phyloP scores from a whole-genome alignment of 2,888 invertebrate species.

The Atrina japonica region DNA sequence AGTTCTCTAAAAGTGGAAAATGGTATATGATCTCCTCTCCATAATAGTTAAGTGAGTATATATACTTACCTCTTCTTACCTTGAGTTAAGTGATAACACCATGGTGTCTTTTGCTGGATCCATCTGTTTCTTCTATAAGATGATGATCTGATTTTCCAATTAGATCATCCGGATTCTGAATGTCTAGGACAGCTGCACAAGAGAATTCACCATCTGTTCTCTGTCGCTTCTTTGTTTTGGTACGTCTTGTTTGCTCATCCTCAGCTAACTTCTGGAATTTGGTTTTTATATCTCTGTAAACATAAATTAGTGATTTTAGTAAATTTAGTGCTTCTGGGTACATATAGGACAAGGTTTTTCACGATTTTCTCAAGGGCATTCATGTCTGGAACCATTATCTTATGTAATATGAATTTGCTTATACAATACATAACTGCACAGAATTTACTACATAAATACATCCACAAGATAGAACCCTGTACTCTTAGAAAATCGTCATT shows the following conservation, averaged over 20 bases:
- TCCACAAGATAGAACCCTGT: too few species aligned
- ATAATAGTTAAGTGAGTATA: not conserved
- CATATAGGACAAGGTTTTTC: conserved; percentile 6
- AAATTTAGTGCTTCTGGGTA: not conserved
- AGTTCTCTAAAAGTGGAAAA: conserved; percentile 1
- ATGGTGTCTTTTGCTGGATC: conserved; percentile 12
- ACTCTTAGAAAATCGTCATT: too few species aligned
- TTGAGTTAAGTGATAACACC: not conserved
- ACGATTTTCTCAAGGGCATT: too few species aligned
- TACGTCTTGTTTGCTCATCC: not conserved
- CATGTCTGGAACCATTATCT: too few species aligned
- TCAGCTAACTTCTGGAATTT: conserved; percentile 15
- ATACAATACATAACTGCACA: too few species aligned
- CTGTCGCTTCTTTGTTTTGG: conserved; percentile 7
- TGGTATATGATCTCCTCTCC: not conserved
- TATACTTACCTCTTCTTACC: not conserved
- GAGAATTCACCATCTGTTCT: not conserved
- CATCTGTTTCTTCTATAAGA: conserved; percentile 2
- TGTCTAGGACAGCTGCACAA: not conserved
- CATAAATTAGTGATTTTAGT: too few species aligned
- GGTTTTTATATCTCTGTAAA: conserved; percentile 7
- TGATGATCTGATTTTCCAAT: not conserved
- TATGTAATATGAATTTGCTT: too few species aligned
- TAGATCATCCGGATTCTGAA: conserved; percentile 1
- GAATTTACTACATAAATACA: conserved; percentile 21